Conservation (phyloP, 2,113 vertebrate species). For the Xiphorhynchus elegans region DNA sequence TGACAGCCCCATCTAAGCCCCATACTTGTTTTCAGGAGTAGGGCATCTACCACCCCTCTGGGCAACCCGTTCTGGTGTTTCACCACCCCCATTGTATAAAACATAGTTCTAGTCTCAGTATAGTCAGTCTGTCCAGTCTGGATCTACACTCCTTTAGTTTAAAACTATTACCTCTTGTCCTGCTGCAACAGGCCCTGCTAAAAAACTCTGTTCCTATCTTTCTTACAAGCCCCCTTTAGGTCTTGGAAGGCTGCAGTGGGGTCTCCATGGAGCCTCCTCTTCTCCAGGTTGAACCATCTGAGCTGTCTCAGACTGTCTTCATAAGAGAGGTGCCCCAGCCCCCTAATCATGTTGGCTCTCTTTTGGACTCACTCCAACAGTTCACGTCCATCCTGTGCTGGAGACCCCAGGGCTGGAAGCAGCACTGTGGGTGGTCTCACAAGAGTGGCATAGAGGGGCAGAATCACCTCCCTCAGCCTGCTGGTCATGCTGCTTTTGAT, state of each 20-base stretch:
- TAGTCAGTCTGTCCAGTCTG: not conserved
- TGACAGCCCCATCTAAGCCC: not conserved
- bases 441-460: accelerated
- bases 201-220: not conserved
- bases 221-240: not conserved
- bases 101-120: accelerated
- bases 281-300: not conserved
- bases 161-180: not conserved
- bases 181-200: not conserved
- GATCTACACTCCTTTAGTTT: not conserved
- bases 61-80: not conserved
- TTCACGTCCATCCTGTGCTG: not conserved
- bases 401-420: not conserved
- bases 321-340: not conserved
- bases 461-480: not conserved
- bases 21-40: not conserved
- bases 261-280: not conserved
- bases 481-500: accelerated
- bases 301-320: not conserved
- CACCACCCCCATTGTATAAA: not conserved
- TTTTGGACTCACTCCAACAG: not conserved
- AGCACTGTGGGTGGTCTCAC: not conserved
- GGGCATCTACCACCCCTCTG: no score
- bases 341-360: not conserved
- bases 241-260: not conserved